Conservation (phyloP, 1,140 invertebrate genomes). For the Ctenoplectra terminalis region DNA sequence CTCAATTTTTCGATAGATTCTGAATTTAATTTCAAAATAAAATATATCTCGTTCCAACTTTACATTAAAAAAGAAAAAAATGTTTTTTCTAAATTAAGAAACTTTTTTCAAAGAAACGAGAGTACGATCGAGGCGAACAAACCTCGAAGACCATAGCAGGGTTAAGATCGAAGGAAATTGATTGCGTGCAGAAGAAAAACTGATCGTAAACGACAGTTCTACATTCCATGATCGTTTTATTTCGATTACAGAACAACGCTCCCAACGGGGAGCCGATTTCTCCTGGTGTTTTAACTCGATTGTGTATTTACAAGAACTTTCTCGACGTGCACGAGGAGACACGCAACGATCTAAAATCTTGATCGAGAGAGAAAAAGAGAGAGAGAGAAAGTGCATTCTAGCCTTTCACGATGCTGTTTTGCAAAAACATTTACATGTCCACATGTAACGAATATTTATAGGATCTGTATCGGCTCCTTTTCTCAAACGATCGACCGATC, state of each 20-base stretch:
- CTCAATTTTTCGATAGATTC: too few species aligned
- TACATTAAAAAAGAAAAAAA: too few species aligned
- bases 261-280: slow-evolving; percentile 47
- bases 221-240: slow-evolving; percentile 80
- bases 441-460: background rate
- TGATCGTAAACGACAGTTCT: slow-evolving; percentile 33
- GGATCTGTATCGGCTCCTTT: background rate
- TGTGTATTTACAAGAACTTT: slow-evolving; percentile 59
- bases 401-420: background rate
- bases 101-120: too few species aligned
- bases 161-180: background rate
- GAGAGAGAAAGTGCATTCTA: background rate
- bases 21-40: too few species aligned
- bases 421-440: background rate
- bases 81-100: too few species aligned
- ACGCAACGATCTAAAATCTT: slow-evolving; percentile 42
- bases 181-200: background rate
- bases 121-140: too few species aligned
- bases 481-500: background rate
- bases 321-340: slow-evolving; percentile 33
- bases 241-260: slow-evolving; percentile 78
- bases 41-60: too few species aligned
- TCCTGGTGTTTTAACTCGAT: slow-evolving; percentile 43
- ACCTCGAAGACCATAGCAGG: too few species aligned
- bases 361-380: background rate